phyloP scores from a whole-genome alignment of 2,888 invertebrate genomes.

The Aspidapion aeneum region DNA sequence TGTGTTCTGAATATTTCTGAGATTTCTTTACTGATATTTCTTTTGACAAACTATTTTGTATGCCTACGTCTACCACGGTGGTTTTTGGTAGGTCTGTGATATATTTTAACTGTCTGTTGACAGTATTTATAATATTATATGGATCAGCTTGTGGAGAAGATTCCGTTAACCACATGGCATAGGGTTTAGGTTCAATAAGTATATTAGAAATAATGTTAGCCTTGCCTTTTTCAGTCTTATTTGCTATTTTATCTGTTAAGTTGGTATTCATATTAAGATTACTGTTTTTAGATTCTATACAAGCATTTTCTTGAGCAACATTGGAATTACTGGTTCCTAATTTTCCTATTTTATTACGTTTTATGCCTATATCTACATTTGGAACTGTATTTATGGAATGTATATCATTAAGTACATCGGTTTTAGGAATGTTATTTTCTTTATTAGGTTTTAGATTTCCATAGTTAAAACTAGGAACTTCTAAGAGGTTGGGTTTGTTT shows the following conservation, averaged over 20 bases:
- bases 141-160: conserved; percentile 46
- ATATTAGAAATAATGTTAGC: neutral
- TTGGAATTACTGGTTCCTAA: neutral
- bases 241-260: neutral
- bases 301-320: neutral
- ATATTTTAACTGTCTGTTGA: conserved; percentile 53
- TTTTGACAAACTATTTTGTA: conserved; percentile 30
- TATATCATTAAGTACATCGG: neutral
- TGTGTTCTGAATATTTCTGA: conserved; percentile 22
- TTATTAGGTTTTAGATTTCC: neutral
- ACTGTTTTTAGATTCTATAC: neutral
- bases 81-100: conserved; percentile 27
- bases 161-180: conserved; percentile 27
- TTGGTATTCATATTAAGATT: neutral
- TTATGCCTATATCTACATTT: neutral
- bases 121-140: conserved; percentile 59
- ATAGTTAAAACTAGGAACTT: neutral
- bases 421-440: neutral
- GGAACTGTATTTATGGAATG: neutral
- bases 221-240: neutral
- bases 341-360: neutral
- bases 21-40: neutral
- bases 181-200: neutral
- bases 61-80: conserved; percentile 31
- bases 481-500: neutral